Conservation (phyloP, 2,797 vertebrate species). For the Galaxias olidus region DNA sequence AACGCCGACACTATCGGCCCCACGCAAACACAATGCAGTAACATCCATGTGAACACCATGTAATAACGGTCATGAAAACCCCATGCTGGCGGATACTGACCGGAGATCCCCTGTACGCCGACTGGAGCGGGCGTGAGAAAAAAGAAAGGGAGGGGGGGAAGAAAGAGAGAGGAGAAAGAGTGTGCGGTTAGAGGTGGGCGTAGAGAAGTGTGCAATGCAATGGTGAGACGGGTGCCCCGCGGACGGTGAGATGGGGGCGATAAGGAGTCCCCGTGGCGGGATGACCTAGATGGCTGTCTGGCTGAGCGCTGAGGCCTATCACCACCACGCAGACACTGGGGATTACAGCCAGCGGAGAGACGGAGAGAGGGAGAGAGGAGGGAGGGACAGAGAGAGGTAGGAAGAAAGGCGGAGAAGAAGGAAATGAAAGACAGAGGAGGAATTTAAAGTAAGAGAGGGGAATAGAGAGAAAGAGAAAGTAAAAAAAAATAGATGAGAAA, state of each 20-base stretch:
- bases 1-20: conserved; percentile 31
- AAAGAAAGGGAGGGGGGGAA: conserved; percentile 35
- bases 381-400: neutral
- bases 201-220: conserved; percentile 36
- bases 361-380: conserved; percentile 12
- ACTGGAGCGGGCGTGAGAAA: conserved; percentile 70
- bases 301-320: conserved; percentile 62
- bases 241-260: conserved; percentile 53
- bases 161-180: conserved; percentile 22
- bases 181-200: conserved; percentile 36
- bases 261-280: conserved; percentile 50
- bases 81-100: conserved; percentile 79
- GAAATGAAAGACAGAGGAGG: neutral
- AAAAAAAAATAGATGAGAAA: conserved; percentile 6
- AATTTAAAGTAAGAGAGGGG: conserved; percentile 10
- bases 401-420: conserved; percentile 2
- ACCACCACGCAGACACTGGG: conserved; percentile 52
- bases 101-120: conserved; percentile 97
- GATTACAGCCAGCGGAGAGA: conserved; percentile 70
- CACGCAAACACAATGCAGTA: conserved; percentile 27
- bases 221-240: conserved; percentile 41
- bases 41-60: conserved; percentile 1
- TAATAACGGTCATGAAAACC: conserved; percentile 25
- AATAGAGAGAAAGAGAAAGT: neutral
- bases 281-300: conserved; percentile 51